Base-by-base conservation (phyloP, 2,888 invertebrate species). In the Drosophila merina region DNA sequence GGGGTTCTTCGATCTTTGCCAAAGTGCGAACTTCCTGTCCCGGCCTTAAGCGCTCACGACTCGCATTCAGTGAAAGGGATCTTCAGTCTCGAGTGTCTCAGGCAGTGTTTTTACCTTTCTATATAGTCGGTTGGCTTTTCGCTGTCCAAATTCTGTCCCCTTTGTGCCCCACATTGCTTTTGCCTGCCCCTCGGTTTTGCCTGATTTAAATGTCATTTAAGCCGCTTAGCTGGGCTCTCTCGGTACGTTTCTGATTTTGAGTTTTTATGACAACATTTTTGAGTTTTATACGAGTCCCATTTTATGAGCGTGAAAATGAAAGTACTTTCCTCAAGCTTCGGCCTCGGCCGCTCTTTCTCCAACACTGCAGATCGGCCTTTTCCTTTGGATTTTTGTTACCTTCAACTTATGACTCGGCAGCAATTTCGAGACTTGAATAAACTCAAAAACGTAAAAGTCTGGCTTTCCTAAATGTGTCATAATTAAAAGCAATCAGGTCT, bases 141-240 rank as follows among this genome's bases (percentile, higher is more conserved):
- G 45, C 57, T 36, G 49, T 42, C 64, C 68, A 14, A 68, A 68
- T 82, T 72, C 68, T 72, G 72, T 40, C 45, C 40, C 47, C 49
- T 4, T 28, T 28, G 33, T 25, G 25, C 4, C 44, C 20, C 42
- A 25, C 36, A 30, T 33, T 31, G 25, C 25, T 12, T 42, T 40
- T 26, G 26, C 20, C 20, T 20, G 36, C 42, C 51, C 42, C 49
- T 14, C 31, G 45, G 28, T 64, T 49, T 57, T 74, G 75, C 52
- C 74, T 75, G 79, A 86, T 87, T 82, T 87, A 75, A 87, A 83
- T 82, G 88, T 73, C 83, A 85, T 87, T 87, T 87, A 83, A 87
- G 86, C 86, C 72, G 88, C 80, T 83, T 87, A 82, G 59, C 64
- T 67, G 82, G 72, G 62, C 72, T 63, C 68, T 66, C 67, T 45